Evolutionary conservation across 2,797 vertebrate species (phyloP).

Genomic region (Nyctibius grandis): DNA sequence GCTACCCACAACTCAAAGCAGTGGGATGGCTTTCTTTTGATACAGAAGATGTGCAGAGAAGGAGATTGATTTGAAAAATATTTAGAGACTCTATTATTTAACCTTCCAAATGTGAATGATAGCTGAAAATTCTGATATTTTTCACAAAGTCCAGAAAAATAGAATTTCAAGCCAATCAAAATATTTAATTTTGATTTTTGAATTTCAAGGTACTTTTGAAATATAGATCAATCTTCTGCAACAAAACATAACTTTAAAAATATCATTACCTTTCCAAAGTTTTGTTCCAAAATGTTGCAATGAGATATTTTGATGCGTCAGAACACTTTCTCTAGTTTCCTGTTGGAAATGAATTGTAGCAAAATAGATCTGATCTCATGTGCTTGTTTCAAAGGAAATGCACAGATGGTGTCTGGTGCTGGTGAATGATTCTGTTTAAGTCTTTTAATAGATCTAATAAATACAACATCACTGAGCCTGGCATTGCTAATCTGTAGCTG

Average conservation of each 20-base stretch:
- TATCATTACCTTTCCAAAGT: background rate
- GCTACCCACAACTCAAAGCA: background rate
- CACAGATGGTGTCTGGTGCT: background rate
- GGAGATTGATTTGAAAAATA: background rate
- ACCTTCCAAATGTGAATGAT: background rate
- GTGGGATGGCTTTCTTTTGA: background rate
- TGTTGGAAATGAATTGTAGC: background rate
- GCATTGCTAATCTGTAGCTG: background rate
- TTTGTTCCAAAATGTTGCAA: background rate
- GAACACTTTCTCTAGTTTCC: background rate
- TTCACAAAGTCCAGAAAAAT: background rate
- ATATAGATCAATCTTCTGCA: background rate
- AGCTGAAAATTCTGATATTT: background rate
- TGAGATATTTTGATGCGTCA: background rate
- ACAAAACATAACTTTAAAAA: background rate
- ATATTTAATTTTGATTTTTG: background rate
- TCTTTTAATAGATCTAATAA: background rate
- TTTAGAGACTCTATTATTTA: background rate
- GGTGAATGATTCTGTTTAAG: background rate
- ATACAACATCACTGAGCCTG: background rate
- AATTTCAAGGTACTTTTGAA: background rate
- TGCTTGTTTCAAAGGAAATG: background rate
- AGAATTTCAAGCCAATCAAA: background rate
- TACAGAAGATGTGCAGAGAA: background rate
- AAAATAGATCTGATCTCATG: background rate